These are phyloP conservation scores for Lordiphosa collinella DNA, from an alignment of 1,140 invertebrate species.

Conservation along the genomic window DNA sequence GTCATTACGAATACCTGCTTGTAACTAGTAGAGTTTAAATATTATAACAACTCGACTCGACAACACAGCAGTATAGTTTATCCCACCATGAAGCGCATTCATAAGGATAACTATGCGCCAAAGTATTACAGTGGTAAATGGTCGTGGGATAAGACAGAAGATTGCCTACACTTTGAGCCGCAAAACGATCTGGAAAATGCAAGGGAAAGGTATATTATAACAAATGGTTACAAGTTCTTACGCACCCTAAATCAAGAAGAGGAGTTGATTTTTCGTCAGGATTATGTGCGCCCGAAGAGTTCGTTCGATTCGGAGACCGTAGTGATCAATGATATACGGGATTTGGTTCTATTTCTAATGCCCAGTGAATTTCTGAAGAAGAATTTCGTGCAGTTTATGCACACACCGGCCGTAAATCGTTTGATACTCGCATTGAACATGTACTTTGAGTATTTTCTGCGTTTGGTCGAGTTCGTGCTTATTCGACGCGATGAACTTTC, in stretches of 20 bases:
- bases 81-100: constrained; percentile 42
- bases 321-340: constrained; percentile 60
- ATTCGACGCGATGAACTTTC: constrained; percentile 62
- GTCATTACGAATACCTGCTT: no score
- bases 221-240: constrained; percentile 55
- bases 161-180: constrained; percentile 50
- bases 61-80: no score
- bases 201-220: constrained; percentile 46
- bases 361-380: constrained; percentile 51
- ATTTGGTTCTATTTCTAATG: constrained; percentile 65
- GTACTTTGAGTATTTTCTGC: no score
- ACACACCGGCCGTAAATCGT: constrained; percentile 45
- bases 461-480: constrained; percentile 65
- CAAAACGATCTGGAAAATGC: constrained; percentile 35
- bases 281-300: constrained; percentile 30
- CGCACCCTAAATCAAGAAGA: constrained; percentile 61
- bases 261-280: constrained; percentile 64
- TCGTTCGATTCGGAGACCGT: constrained; percentile 58
- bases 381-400: constrained; percentile 58
- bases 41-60: no score
- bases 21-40: no score
- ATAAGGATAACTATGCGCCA: constrained; percentile 48
- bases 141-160: constrained; percentile 49
- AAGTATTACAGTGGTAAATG: constrained; percentile 63
- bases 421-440: constrained; percentile 61